Evolutionary conservation across 2,888 invertebrate species (phyloP).

Genomic region (Gortyna flavago): DNA sequence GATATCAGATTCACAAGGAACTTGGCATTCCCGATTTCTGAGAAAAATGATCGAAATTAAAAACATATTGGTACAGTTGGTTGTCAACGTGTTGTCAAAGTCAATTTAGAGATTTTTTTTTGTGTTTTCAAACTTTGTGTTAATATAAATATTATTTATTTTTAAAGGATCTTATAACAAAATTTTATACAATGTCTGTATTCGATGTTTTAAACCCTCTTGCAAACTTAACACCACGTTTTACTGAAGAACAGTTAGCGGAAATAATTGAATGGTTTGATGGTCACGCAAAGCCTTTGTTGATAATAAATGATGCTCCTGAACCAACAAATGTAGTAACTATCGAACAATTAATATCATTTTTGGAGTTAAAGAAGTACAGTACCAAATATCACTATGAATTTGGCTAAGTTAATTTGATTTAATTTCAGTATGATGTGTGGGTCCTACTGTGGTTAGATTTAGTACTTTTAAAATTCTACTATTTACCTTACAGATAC

Average conservation of each 20-base stretch:
- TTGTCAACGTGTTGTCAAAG: constrained; percentile 13
- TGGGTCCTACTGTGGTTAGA: neutral
- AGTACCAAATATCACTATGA: constrained; percentile 49
- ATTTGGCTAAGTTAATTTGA: constrained; percentile 11
- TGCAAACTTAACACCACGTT: constrained; percentile 72
- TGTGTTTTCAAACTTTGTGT: constrained; percentile 1
- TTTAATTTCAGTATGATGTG: neutral
- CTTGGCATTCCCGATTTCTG: neutral
- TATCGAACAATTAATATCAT: constrained; percentile 78
- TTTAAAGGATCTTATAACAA: constrained; percentile 7
- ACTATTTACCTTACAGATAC: constrained; percentile 72
- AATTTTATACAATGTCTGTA: constrained; percentile 70
- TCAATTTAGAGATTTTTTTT: constrained; percentile 4
- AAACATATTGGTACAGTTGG: neutral
- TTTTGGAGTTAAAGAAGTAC: constrained; percentile 83
- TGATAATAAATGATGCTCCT: constrained; percentile 73
- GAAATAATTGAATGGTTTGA: constrained; percentile 81
- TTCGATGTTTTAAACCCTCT: constrained; percentile 79
- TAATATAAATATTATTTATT: constrained; percentile 8
- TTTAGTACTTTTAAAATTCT: neutral
- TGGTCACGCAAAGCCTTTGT: constrained; percentile 74
- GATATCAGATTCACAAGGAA: neutral
- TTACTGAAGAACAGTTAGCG: constrained; percentile 79
- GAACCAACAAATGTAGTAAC: constrained; percentile 79
- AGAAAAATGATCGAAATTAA: neutral